A percentile compares a stretch with the other conserved stretches of the same genome.
Conservation (phyloP, 2,888 invertebrate genomes). For the Chymomyza caudatula region DNA sequence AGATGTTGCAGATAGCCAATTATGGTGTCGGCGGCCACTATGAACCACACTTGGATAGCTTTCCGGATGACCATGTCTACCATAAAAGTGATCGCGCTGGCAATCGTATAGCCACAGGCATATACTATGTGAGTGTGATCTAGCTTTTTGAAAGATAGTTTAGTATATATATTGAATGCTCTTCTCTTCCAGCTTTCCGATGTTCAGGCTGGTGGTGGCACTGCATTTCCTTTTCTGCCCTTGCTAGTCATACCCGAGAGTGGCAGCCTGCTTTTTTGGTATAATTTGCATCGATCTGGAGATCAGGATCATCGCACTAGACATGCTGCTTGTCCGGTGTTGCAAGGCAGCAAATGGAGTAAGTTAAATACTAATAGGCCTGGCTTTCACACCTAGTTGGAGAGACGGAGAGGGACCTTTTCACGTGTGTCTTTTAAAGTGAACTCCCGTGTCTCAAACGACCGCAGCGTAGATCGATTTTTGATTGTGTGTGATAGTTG, state of each 20-base stretch:
- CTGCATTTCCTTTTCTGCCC: constrained; percentile 94
- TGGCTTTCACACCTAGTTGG: too few species aligned
- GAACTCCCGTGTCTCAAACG: too few species aligned
- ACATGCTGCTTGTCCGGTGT: constrained; percentile 74
- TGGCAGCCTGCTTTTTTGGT: constrained; percentile 79
- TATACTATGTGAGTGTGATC: constrained; percentile 91
- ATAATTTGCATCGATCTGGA: constrained; percentile 70
- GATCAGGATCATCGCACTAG: constrained; percentile 70
- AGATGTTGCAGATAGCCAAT: constrained; percentile 83
- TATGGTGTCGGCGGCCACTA: constrained; percentile 87
- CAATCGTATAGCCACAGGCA: constrained; percentile 96
- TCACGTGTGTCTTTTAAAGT: too few species aligned
- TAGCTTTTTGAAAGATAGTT: constrained; percentile 55
- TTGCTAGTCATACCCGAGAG: constrained; percentile 91
- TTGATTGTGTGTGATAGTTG: too few species aligned
- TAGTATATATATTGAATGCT: background rate
- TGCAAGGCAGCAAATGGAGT: constrained; percentile 75
- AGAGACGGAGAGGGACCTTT: too few species aligned
- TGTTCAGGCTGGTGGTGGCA: constrained; percentile 98
- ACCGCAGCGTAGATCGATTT: too few species aligned
- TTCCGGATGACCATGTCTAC: constrained; percentile 48
- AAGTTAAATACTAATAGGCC: too few species aligned
- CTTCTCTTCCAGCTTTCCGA: constrained; percentile 88
- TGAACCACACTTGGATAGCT: constrained; percentile 82
- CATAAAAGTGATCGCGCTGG: constrained; percentile 80